A percentile compares a stretch with the other conserved stretches of the same genome.
phyloP scores from a whole-genome alignment of 2,113 vertebrate genomes.

The Podiceps cristatus region DNA sequence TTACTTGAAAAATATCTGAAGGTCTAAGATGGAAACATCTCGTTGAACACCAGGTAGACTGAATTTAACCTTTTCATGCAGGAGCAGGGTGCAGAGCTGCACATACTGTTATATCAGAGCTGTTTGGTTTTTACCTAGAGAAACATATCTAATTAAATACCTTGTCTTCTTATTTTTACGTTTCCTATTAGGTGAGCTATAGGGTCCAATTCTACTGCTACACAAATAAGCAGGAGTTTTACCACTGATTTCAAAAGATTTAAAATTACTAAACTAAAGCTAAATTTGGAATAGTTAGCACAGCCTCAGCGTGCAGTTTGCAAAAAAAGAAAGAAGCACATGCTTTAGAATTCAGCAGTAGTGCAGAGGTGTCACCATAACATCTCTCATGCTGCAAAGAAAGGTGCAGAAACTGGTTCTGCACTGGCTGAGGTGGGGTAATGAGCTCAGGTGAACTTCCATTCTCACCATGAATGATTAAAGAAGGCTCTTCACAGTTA shows the following conservation, averaged over 20 bases:
- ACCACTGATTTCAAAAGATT: background rate
- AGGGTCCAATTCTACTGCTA: background rate
- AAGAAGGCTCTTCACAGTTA: background rate
- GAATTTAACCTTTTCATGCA: background rate
- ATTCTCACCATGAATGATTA: background rate
- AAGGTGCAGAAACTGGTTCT: background rate
- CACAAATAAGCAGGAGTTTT: background rate
- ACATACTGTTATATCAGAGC: background rate
- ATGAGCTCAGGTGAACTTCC: background rate
- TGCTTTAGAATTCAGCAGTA: background rate
- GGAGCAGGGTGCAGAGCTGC: background rate
- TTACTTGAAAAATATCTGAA: background rate
- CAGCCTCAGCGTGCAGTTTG: background rate
- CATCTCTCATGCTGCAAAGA: background rate
- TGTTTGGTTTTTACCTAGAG: background rate
- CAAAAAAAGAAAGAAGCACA: background rate
- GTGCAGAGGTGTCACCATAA: background rate
- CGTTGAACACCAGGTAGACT: accelerated
- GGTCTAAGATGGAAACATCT: background rate
- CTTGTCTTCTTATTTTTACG: background rate
- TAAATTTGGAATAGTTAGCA: background rate
- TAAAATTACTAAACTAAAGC: background rate
- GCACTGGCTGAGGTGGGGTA: accelerated
- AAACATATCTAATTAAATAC: background rate
- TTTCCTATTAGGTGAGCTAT: background rate